Conservation (phyloP, 2,888 invertebrate species). For the Acleris sparsana region DNA sequence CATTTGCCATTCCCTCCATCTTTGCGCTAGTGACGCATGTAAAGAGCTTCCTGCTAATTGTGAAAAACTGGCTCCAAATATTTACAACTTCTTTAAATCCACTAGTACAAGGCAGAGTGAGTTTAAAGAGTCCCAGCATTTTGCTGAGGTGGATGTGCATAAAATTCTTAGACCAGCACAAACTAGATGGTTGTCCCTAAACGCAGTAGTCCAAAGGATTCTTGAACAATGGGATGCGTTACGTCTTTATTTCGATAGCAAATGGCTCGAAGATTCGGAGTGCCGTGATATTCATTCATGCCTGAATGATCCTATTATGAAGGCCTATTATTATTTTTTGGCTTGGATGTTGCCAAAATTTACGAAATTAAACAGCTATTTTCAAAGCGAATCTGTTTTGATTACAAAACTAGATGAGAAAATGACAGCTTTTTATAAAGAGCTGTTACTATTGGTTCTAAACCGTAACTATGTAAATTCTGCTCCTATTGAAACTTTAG, state of each 20-base stretch:
- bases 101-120: conserved; percentile 20
- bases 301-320: conserved; percentile 27
- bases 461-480: neutral
- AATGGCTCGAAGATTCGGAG: neutral
- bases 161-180: conserved; percentile 31
- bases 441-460: neutral
- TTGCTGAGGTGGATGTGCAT: conserved; percentile 23
- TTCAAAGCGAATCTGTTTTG: neutral
- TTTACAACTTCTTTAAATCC: neutral
- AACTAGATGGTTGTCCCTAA: conserved; percentile 20
- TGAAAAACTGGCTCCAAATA: neutral
- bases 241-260: conserved; percentile 16
- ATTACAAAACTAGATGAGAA: neutral
- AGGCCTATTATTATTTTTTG: conserved; percentile 23
- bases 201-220: neutral
- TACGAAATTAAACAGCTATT: neutral
- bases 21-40: neutral
- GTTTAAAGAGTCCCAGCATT: conserved; percentile 22
- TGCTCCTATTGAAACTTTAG: neutral
- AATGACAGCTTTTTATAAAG: neutral
- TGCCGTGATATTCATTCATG: conserved; percentile 2
- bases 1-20: neutral
- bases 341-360: neutral
- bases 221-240: conserved; percentile 16
- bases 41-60: neutral